Evolutionary conservation across 1,140 invertebrate species (phyloP).

Genomic region (Lepidotrigona ventralis): DNA sequence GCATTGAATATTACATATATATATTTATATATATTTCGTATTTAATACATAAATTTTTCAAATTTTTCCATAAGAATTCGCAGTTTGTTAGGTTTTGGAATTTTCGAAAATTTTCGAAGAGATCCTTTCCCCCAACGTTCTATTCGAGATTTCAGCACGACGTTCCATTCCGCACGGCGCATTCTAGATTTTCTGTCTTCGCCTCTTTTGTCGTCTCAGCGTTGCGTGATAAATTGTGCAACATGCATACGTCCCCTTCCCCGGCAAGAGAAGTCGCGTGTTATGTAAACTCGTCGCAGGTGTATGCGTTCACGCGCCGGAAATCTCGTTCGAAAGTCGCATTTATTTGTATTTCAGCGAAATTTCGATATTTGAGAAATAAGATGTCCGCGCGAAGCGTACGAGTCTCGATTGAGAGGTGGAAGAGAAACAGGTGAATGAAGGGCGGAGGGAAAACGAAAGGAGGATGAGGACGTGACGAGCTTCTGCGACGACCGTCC

Average conservation of each 20-base stretch:
- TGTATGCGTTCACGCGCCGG: not conserved
- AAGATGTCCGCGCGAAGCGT: not conserved
- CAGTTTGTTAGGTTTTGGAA: too few species aligned
- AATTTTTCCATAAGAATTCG: too few species aligned
- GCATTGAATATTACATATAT: too few species aligned
- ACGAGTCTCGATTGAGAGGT: not conserved
- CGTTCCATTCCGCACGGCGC: too few species aligned
- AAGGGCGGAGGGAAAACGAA: not conserved
- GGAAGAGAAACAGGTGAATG: not conserved
- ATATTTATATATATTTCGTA: too few species aligned
- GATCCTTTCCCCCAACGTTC: too few species aligned
- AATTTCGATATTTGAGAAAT: slow-evolving; percentile 13
- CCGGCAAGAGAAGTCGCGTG: not conserved
- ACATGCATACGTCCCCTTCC: not conserved
- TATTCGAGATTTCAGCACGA: too few species aligned
- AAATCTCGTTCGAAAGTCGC: not conserved
- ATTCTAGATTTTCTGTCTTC: not conserved
- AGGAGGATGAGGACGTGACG: not conserved
- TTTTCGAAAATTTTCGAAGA: too few species aligned
- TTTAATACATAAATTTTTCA: too few species aligned
- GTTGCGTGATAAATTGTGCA: not conserved
- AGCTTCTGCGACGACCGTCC: not conserved
- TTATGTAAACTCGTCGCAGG: slow-evolving; percentile 1
- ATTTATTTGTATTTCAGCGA: not conserved
- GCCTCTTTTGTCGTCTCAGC: not conserved